Evolutionary conservation across 2,888 invertebrate genomes (phyloP).

Genomic region (Oscheius sp.): DNA sequence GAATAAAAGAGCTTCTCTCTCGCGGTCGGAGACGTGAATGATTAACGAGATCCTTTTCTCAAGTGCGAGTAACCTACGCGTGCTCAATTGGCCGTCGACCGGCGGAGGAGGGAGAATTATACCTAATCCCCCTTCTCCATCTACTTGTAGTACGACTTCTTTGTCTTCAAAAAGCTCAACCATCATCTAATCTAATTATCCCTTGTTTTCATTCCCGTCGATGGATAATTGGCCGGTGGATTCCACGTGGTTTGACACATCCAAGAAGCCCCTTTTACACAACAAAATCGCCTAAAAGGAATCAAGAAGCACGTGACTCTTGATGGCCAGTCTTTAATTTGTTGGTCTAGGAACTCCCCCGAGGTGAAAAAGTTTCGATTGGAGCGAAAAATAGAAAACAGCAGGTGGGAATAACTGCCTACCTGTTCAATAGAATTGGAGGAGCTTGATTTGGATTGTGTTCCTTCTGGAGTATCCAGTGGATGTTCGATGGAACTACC

Average conservation of each 20-base stretch:
- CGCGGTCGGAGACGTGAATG: conserved; percentile 17
- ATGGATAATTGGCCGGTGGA: background rate
- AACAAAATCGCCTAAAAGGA: background rate
- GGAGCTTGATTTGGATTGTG: conserved; percentile 54
- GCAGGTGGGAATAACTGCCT: background rate
- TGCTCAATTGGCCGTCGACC: conserved; percentile 7
- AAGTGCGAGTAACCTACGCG: conserved; percentile 12
- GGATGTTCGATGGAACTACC: conserved; percentile 22
- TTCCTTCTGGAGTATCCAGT: conserved; percentile 22
- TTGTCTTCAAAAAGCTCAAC: background rate
- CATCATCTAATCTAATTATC: too few species aligned
- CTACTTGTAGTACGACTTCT: background rate
- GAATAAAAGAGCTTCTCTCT: conserved; percentile 17
- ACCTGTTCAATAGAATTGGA: conserved; percentile 64
- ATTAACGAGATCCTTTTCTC: conserved; percentile 23
- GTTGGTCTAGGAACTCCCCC: too few species aligned
- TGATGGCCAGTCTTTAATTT: background rate
- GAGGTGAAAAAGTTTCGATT: background rate
- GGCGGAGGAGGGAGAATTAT: background rate
- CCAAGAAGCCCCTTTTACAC: background rate
- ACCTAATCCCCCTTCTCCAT: background rate
- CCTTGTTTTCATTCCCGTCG: background rate
- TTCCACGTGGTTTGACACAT: too few species aligned
- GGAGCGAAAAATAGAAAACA: background rate
- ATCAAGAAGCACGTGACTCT: background rate